Evolutionary conservation across 2,888 invertebrate species (phyloP), one percentile per base, ranked within the genome.

Genomic region (Xestia c-nigrum): DNA sequence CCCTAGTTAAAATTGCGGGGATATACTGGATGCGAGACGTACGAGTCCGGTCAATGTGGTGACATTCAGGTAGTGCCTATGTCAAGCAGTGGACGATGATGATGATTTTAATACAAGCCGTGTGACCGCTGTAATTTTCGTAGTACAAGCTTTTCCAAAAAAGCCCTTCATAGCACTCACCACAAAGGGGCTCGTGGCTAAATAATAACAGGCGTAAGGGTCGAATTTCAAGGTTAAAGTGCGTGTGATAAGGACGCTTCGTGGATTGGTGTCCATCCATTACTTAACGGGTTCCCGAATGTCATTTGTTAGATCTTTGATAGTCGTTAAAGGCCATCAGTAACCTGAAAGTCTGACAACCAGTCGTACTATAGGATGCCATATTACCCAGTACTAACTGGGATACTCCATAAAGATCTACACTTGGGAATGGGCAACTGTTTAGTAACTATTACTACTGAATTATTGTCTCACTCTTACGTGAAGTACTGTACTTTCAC

Each of bases 171-270:
- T n/a, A n/a, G 5, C 5, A 55, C 6, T 5, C 21, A 24, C 14
- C 10, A 31, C 1, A 16, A 6, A 31, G 24, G 7, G 16, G 14
- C 7, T 24, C 14, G 24, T 3, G 7, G 24, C 24, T 57, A 57
- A 55, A 14, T 12, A 14, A 14, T 24, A 24, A 24, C 16, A 57
- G 14, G 1, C 14, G 14, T 16, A 24, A 0, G 24, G 57, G 16
- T 24, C 57, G 14, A 57, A 24, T 24, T 57, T 24, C n/a, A 52
- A 52, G 50, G 1, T 21, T 10, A 52, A 52, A 1, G 9, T 5
- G 12, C 10, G 5, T 12, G n/a, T n/a, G 1, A 5, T 24, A 14
- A 14, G 16, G 24, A 16, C 24, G 7, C 0, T 59, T 0, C 5
- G 1, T 31, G 31, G 7, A 31, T 31, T 3, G 31, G 31, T 31